A percentile compares a stretch with the other conserved stretches of the same genome.
Conservation (phyloP, 1,140 invertebrate species). For the Penaeus japonicus region DNA sequence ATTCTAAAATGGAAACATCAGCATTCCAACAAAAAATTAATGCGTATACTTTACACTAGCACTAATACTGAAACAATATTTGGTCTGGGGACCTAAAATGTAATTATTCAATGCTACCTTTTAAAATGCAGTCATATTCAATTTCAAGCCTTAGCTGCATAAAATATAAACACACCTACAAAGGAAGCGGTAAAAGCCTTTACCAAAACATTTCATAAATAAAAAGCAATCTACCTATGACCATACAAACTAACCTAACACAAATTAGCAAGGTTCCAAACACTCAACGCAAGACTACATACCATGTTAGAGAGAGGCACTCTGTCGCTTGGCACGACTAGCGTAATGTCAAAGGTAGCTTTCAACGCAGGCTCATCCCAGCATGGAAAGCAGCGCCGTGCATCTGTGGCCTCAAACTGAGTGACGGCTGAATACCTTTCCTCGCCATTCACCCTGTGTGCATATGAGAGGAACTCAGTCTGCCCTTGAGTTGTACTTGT, state of each 20-base stretch:
- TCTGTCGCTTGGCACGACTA: conserved; percentile 75
- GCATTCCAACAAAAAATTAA: no score
- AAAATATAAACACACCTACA: no score
- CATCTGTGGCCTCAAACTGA: conserved; percentile 94
- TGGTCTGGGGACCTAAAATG: no score
- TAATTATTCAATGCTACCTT: no score
- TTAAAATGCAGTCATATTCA: no score
- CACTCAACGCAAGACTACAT: conserved; percentile 58
- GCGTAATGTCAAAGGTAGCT: conserved; percentile 90
- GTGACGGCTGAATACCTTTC: conserved; percentile 87
- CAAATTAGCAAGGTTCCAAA: not conserved
- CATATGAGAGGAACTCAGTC: conserved; percentile 37
- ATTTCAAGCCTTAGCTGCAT: no score
- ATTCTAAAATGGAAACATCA: no score
- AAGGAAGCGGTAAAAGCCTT: no score
- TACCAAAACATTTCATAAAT: no score
- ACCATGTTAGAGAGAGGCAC: conserved; percentile 95
- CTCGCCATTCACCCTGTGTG: conserved; percentile 68
- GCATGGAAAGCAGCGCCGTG: conserved; percentile 92
- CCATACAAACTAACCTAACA: not conserved
- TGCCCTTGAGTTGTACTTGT: not conserved
- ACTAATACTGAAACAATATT: no score
- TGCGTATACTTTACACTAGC: no score
- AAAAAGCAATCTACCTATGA: not conserved
- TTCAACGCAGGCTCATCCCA: conserved; percentile 98